These are phyloP conservation scores for Oophaga pumilio DNA, from an alignment of 2,113 vertebrate species.

Conservation along the genomic window DNA sequence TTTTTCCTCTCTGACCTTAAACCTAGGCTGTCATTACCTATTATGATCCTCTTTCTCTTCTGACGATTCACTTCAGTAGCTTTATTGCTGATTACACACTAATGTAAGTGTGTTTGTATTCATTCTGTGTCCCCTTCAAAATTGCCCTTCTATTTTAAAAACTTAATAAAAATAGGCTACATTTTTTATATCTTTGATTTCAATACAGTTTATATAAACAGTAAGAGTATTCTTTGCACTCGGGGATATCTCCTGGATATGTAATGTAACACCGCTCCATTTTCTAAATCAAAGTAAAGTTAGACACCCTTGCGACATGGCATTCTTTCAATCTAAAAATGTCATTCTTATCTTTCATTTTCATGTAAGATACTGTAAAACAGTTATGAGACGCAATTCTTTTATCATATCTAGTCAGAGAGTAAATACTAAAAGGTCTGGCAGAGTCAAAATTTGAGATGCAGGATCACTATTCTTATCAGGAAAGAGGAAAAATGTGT, in stretches of 20 bases:
- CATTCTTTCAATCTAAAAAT: neutral
- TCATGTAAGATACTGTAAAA: conserved; percentile 2
- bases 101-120: conserved; percentile 29
- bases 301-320: neutral
- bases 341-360: neutral
- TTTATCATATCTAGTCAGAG: conserved; percentile 5
- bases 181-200: neutral
- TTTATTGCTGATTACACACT: conserved; percentile 32
- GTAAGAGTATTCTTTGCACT: neutral
- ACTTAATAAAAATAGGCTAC: neutral
- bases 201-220: neutral
- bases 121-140: conserved; percentile 6
- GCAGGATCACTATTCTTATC: neutral
- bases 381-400: neutral
- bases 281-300: neutral
- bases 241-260: neutral
- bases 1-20: conserved; percentile 31
- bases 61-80: conserved; percentile 17
- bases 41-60: conserved; percentile 26
- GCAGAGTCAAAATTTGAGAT: neutral
- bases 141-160: conserved; percentile 12
- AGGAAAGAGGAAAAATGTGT: neutral
- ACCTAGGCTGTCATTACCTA: conserved; percentile 28
- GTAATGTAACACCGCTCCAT: neutral
- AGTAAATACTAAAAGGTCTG: conserved; percentile 8